Base-by-base conservation (phyloP, 2,888 invertebrate species). In the Sycophila texana region DNA sequence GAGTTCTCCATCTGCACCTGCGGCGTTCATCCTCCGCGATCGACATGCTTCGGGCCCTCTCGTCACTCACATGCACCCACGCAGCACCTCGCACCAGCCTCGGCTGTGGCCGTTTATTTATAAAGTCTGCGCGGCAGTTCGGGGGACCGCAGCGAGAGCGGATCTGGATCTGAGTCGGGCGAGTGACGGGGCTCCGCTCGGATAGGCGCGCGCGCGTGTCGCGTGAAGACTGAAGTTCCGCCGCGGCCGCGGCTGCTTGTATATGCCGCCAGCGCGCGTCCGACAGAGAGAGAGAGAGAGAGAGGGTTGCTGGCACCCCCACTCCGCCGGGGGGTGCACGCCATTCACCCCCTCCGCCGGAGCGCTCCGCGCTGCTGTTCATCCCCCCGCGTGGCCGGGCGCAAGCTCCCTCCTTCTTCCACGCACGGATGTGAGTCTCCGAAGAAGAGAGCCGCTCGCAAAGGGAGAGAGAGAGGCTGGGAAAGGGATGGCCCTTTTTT, bases 161-260 rank as follows among this genome's bases (percentile, higher is more conserved):
- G 26, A 53, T 55, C 3, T 5, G 1, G 18, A 4, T 12, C 68
- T 79, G 77, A 66, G 39, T 58, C 58, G 39, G 51, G 55, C 71
- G 66, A 55, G 74, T 53, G 61, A 72, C 72, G 18, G 67, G 61
- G 77, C 82, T 82, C 79, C 49, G 58, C 72, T 68, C 82, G 81
- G 83, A 85, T 66, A 60, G 39, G 60, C 71, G 66, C 80, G 85
- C 84, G 86, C 89, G 89, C 88, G 87, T 87, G 88, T 86, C 89
- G 89, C 89, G 88, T 87, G 84, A 84, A 87, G 87, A 89, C 89
- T 90, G 88, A 87, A 87, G 83, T 87, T 85, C 84, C 85, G 83
- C 84, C 84, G 86, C 39, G 84, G 83, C 84, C 83, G 85, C 84
- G 85, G 39, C 84, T 84, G 85, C 82, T 84, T 85, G 86, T 88